Base-by-base conservation (phyloP, 23 tunicate species). In the Oikopleura albicans region DNA sequence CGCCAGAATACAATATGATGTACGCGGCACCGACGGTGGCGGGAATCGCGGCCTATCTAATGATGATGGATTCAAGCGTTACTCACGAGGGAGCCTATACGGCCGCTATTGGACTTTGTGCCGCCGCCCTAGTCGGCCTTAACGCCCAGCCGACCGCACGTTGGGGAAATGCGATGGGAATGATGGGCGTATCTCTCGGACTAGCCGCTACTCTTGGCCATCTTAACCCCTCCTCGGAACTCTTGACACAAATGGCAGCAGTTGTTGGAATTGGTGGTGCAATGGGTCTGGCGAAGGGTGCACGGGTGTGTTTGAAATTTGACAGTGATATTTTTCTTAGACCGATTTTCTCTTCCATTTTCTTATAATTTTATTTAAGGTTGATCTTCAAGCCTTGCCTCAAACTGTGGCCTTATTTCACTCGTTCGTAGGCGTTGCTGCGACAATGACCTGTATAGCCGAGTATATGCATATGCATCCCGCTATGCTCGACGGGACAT, bases 391-490 rank as follows among this genome's bases (percentile, higher is more conserved):
- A 33, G 87, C 91, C 40, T 87, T 91, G 39, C 97, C 97, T 0
- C 97, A 91, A 83, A 88, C 89, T 76, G 97, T 91, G 0, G 97
- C 97, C 8, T 91, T 91, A 33, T 91, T 91, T 84, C 97, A 91
- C 92, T 85, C 88, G 40, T 76, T 91, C 66, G 97, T 91, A 0
- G 97, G 97, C 0, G 86, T 91, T 40, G 97, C 97, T 39, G 97
- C 97, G 1, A 87, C 89, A 40, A 91, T 91, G 97, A 91, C 97
- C n/a, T 91, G 97, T 75, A 79, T 91, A 1, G 92, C 92, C 40
- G 97, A 91, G 84, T 91, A 84, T 63, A 91, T 91, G 97, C 85
- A 89, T 86, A 91, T 89, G 85, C 86, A 89, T 75, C 97, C 97
- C 27, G 91, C 89, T 76, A 66, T 91, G 83, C 86, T 88, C 39